phyloP scores from a whole-genome alignment of 2,888 invertebrate species.

The Conus canariensis region DNA sequence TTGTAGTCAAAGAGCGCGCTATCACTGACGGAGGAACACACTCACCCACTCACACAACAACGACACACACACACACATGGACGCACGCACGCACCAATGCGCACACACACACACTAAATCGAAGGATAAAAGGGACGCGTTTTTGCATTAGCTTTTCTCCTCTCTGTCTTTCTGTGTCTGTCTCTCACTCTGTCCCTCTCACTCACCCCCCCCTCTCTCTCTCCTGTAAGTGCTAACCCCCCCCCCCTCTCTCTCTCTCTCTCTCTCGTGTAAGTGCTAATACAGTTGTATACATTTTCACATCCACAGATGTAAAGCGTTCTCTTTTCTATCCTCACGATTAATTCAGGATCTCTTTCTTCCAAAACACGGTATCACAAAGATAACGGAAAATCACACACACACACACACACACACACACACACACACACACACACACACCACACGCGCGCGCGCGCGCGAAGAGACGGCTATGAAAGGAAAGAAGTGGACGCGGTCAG shows the following conservation, averaged over 20 bases:
- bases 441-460: too few species aligned
- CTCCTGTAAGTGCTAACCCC: neutral
- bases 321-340: too few species aligned
- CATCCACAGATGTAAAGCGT: too few species aligned
- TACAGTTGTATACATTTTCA: too few species aligned
- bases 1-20: too few species aligned
- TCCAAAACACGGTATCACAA: too few species aligned
- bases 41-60: neutral
- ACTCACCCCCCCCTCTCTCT: neutral
- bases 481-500: too few species aligned
- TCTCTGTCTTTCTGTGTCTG: neutral
- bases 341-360: too few species aligned
- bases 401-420: too few species aligned
- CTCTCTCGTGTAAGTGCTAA: neutral
- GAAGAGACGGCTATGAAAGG: too few species aligned
- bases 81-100: neutral
- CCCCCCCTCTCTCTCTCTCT: neutral
- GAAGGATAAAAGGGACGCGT: neutral
- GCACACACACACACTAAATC: neutral
- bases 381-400: too few species aligned
- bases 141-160: neutral
- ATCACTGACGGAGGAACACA: neutral
- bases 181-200: neutral
- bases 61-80: neutral
- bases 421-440: too few species aligned